These are phyloP conservation scores for Lagopus leucura DNA, from an alignment of 2,113 vertebrate genomes.

Conservation along the genomic window DNA sequence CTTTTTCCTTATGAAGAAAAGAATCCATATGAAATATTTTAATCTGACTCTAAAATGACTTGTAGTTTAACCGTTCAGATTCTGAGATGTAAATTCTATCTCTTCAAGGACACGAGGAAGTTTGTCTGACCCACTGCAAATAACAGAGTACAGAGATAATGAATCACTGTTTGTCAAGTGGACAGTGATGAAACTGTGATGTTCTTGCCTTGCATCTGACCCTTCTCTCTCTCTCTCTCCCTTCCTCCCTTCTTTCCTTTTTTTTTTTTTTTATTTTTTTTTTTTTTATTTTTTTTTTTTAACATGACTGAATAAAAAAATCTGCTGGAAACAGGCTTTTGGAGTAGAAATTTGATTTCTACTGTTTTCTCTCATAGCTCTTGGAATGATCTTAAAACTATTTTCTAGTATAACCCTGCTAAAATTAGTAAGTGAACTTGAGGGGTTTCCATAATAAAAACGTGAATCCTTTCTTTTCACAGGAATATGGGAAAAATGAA, in stretches of 20 bases:
- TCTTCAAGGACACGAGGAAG: not conserved
- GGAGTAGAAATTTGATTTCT: not conserved
- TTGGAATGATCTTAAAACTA: not conserved
- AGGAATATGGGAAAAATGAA: rapidly evolving
- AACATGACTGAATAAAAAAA: rapidly evolving
- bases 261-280: no score
- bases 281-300: not conserved
- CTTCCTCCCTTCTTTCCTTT: no score
- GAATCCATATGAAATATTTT: not conserved
- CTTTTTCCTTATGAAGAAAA: not conserved
- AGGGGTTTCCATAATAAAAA: not conserved
- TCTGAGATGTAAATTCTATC: not conserved
- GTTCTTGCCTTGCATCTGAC: not conserved
- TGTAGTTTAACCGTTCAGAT: not conserved
- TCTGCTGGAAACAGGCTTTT: not conserved
- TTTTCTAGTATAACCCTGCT: not conserved
- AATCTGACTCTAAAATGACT: not conserved
- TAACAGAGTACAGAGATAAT: not conserved
- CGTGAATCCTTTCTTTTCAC: not conserved
- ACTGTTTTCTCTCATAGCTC: not conserved
- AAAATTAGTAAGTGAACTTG: not conserved
- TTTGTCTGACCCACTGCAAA: not conserved
- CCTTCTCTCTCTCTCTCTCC: no score
- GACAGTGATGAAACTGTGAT: rapidly evolving
- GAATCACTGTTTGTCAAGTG: not conserved